Evolutionary conservation across 2,797 vertebrate genomes (phyloP), one percentile per base, ranked within the genome.

Genomic region (Lophius americanus): DNA sequence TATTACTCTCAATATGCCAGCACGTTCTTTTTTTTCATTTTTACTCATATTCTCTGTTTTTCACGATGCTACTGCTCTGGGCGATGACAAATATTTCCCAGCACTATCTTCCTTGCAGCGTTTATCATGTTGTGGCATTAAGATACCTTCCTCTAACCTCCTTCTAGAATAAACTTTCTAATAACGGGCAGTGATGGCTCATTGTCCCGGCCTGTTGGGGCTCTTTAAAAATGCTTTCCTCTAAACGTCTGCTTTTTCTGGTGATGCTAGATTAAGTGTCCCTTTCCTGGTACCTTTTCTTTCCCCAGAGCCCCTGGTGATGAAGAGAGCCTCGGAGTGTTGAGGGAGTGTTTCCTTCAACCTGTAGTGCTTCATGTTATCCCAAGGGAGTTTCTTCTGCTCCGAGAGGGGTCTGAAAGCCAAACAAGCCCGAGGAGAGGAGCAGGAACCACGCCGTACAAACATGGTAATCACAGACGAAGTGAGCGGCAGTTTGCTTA

Each of bases 61-160:
- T 6, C 48, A 38, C 59, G 60, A 66, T 65, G 64, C 38, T 68
- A 48, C 49, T 64, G 23, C 59, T 74, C 51, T 73, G 12, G 39
- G n/a, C 64, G 53, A 62, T 71, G 60, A 58, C 58, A 82, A 78
- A 80, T 78, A 57, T 64, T 78, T 85, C 68, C 81, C 57, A 81
- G 75, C 70, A 64, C 75, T 56, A 52, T 68, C 56, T 71, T 71
- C 62, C 51, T 76, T 76, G 85, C 79, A 89, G 87, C 89, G 88
- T 91, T 88, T 89, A 90, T 91, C 88, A 90, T 77, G 83, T 79
- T 79, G 78, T 83, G 85, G 80, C 86, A 86, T 87, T 84, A 88
- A 86, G 85, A 90, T 89, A 91, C 85, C 82, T 87, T 88, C 81
- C 82, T 7, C 69, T 72, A 75, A 81, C 85, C 23, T 23, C 23